Conservation (phyloP, 2,113 vertebrate genomes). For the Gavialis gangeticus region DNA sequence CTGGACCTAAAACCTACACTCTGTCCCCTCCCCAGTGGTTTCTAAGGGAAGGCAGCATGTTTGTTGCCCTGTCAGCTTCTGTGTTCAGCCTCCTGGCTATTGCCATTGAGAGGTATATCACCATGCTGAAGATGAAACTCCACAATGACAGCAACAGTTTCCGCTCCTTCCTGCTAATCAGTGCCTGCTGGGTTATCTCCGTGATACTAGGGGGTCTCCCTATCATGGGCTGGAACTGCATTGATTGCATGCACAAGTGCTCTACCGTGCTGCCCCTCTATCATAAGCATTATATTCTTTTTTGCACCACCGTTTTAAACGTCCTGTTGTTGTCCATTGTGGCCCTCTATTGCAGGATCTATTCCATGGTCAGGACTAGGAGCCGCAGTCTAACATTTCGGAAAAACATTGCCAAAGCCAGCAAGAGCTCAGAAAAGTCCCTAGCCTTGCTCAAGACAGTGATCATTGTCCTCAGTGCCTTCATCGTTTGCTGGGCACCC, state of each 20-base stretch:
- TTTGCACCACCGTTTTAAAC: constrained; percentile 96
- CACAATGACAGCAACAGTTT: constrained; percentile 93
- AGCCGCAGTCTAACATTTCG: constrained; percentile 93
- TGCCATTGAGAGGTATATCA: constrained; percentile 96
- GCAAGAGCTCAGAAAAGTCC: constrained; percentile 94
- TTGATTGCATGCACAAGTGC: constrained; percentile 82
- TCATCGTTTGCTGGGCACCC: constrained; percentile 97
- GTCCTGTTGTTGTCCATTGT: constrained; percentile 94
- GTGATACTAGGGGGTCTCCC: constrained; percentile 91
- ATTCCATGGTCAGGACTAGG: constrained; percentile 91
- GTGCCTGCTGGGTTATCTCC: constrained; percentile 93
- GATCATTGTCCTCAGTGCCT: constrained; percentile 96
- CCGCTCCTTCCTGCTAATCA: constrained; percentile 95
- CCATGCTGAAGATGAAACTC: constrained; percentile 97
- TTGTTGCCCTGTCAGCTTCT: constrained; percentile 94
- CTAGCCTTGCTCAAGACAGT: constrained; percentile 96
- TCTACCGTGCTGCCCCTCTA: constrained; percentile 97
- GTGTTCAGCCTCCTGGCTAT: constrained; percentile 98
- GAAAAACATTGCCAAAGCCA: constrained; percentile 88
- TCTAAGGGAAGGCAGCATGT: constrained; percentile 95
- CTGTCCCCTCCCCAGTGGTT: constrained; percentile 95
- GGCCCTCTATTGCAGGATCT: constrained; percentile 95
- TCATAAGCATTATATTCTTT: constrained; percentile 98
- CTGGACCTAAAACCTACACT: constrained; percentile 92
- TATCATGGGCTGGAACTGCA: constrained; percentile 98